Base-by-base conservation (phyloP, 2,888 invertebrate species). In the Plebejus argus region DNA sequence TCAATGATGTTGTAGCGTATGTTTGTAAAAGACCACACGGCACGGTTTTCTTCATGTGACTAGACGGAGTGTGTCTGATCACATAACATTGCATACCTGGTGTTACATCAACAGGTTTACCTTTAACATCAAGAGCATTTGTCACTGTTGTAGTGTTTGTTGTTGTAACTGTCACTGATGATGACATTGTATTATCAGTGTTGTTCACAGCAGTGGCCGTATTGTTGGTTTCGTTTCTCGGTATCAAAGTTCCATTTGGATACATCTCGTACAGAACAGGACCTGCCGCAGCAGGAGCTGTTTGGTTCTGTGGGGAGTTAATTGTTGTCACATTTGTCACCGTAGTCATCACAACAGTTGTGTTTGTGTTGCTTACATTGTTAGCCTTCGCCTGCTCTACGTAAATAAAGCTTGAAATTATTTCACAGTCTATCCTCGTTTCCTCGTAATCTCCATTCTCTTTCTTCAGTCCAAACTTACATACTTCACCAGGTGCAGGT, bases 41-140 rank as follows among this genome's bases (percentile, higher is more conserved):
- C 2, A 93, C 88, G 58, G 83, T 81, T 78, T 87, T 90, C 79
- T 81, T 88, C 91, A 91, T 90, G 56, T 86, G 87, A 8, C 86
- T 84, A 0, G 82, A 78, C 2, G 89, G 81, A 15, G 87, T 86
- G 74, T 81, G 82, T 70, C 91, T 86, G 18, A 92, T 87, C 6
- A 93, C 88, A 81, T 87, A 93, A 79, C 93, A 93, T 82, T 89
- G 82, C 92, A 92, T 92, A 7, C 89, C 90, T 1, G 90, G 89
- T 10, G 93, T 93, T 53, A 93, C 92, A 15, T 87, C 84, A 18
- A 93, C 84, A 0, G 90, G 86, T 66, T 87, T 86, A 33, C 93
- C 93, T 84, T 92, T 93, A 70, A 91, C 91, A 61, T 91, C 90
- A n/a, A 91, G 81, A n/a, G 93, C 93, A 80, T 90, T 89, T 15